A percentile compares a stretch with the other conserved stretches of the same genome.
Evolutionary conservation across 53 echinoderm and acorn worm species (phyloP).

Genomic region (Luidia sarsii): DNA sequence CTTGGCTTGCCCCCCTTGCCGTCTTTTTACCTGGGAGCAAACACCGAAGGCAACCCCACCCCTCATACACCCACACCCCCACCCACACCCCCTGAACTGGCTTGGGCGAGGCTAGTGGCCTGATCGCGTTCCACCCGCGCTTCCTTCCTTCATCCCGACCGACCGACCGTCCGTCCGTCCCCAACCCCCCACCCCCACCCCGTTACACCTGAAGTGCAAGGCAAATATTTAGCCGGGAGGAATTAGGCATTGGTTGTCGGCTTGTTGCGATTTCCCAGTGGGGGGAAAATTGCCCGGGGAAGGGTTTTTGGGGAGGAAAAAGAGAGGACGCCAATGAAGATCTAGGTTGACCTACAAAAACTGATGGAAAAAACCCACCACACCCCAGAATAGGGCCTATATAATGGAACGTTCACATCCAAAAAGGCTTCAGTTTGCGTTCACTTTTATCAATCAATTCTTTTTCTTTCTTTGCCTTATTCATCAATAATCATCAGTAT

Average conservation of each 20-base stretch:
- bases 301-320: not conserved
- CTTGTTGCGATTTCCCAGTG: slow-evolving; percentile 44
- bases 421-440: no score
- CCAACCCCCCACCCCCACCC: no score
- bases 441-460: no score
- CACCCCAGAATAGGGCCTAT: no score
- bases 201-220: slow-evolving; percentile 58
- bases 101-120: no score
- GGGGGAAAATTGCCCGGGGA: not conserved
- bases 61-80: slow-evolving; percentile 26
- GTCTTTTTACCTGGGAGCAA: no score
- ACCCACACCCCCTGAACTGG: not conserved
- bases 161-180: no score
- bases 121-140: slow-evolving; percentile 47
- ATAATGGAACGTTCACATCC: no score
- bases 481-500: no score
- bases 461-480: no score
- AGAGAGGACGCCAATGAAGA: not conserved
- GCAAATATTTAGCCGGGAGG: slow-evolving; percentile 59
- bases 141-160: no score
- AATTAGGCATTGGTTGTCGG: slow-evolving; percentile 52
- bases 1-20: no score
- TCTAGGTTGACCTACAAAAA: slow-evolving; percentile 43
- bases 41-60: slow-evolving; percentile 44
- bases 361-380: not conserved